phyloP scores from a whole-genome alignment of 2,888 invertebrate genomes.

The Trissolcus japonicus region DNA sequence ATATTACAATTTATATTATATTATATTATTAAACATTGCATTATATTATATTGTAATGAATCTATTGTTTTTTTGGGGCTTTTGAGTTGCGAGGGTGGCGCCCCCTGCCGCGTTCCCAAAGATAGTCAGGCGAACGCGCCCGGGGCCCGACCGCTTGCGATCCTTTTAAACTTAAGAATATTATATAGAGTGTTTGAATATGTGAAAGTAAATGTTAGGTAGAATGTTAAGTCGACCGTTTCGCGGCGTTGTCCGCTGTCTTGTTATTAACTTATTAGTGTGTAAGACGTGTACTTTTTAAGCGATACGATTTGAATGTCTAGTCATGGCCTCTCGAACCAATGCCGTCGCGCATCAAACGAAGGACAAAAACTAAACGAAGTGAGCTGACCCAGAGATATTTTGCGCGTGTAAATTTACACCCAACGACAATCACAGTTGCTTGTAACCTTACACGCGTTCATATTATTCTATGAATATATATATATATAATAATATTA shows the following conservation, averaged over 20 bases:
- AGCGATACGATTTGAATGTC: constrained; percentile 73
- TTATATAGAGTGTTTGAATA: constrained; percentile 55
- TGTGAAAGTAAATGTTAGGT: constrained; percentile 64
- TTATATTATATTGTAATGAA: constrained; percentile 48
- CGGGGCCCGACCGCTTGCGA: neutral
- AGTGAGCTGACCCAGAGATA: constrained; percentile 5
- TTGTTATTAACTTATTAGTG: constrained; percentile 75
- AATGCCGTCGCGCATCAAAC: constrained; percentile 68
- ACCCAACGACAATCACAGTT: constrained; percentile 26
- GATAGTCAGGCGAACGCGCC: too few species aligned
- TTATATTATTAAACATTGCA: constrained; percentile 12
- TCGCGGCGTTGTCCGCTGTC: constrained; percentile 73
- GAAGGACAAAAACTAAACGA: constrained; percentile 48
- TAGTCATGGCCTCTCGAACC: constrained; percentile 76
- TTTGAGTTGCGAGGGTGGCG: too few species aligned
- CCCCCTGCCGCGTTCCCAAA: too few species aligned
- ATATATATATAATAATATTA: constrained; percentile 20
- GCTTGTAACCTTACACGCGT: constrained; percentile 53
- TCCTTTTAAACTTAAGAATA: constrained; percentile 29
- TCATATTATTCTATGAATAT: constrained; percentile 29
- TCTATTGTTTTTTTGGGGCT: constrained; percentile 37
- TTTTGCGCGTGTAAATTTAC: constrained; percentile 53
- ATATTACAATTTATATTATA: constrained; percentile 32
- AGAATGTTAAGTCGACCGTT: constrained; percentile 72
- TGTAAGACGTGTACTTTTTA: constrained; percentile 59